Evolutionary conservation across 2,113 vertebrate genomes (phyloP).

Genomic region (Ammodytes dubius): DNA sequence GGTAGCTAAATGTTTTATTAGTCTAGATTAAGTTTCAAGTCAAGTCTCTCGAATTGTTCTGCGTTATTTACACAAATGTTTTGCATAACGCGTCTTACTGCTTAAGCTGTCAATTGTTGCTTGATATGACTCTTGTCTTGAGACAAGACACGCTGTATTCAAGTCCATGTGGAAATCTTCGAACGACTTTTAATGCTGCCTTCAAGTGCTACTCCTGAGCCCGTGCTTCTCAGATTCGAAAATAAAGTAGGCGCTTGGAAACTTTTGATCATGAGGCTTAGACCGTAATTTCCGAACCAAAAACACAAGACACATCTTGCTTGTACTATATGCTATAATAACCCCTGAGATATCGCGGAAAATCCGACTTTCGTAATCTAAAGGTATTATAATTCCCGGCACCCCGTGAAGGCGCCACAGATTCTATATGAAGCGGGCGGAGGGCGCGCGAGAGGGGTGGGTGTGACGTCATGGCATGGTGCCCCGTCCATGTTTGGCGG

Average conservation of each 20-base stretch:
- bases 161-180: neutral
- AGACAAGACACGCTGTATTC: slow-evolving; percentile 22
- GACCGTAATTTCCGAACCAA: neutral
- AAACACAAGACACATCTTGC: neutral
- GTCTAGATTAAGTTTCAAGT: neutral
- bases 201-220: slow-evolving; percentile 1
- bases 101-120: neutral
- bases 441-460: slow-evolving; percentile 9
- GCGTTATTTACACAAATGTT: neutral
- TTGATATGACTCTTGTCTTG: neutral
- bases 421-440: neutral
- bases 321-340: neutral
- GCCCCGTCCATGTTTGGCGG: slow-evolving; percentile 75
- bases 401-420: slow-evolving; percentile 35
- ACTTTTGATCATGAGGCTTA: neutral
- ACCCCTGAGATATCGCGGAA: neutral
- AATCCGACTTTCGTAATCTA: accelerated
- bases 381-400: neutral
- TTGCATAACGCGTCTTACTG: neutral
- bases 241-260: neutral
- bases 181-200: neutral
- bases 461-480: slow-evolving; percentile 80
- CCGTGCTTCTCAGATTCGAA: neutral
- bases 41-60: no score
- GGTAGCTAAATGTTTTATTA: neutral